A percentile compares a stretch with the other conserved stretches of the same genome.
Evolutionary conservation across 2,113 vertebrate species (phyloP).

Genomic region (Reinhardtius hippoglossoides): DNA sequence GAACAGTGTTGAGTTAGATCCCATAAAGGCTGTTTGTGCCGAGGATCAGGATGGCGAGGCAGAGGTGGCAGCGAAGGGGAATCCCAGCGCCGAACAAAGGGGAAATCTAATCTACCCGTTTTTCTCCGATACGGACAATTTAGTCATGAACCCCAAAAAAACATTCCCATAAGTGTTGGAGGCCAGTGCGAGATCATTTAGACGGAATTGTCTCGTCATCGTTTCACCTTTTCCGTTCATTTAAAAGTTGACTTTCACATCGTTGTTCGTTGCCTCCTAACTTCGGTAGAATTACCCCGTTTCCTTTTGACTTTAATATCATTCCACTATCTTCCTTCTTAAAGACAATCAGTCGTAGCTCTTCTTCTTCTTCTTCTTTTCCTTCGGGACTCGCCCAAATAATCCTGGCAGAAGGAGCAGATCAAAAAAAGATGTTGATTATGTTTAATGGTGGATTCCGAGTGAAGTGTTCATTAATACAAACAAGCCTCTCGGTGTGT

Average conservation of each 20-base stretch:
- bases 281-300: background rate
- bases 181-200: too few relatives aligned
- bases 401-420: conserved; percentile 5
- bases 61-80: conserved; percentile 33
- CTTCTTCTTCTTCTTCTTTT: conserved; percentile 6
- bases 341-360: background rate
- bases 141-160: too few relatives aligned
- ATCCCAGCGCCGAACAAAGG: background rate
- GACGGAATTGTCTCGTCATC: too few relatives aligned
- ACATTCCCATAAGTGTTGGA: too few relatives aligned
- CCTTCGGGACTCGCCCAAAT: background rate
- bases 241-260: too few relatives aligned
- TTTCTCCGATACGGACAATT: background rate
- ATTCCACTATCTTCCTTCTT: background rate
- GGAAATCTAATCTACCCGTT: background rate
- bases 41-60: conserved; percentile 52
- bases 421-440: background rate
- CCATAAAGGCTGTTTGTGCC: conserved; percentile 54
- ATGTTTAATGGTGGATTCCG: conserved; percentile 1
- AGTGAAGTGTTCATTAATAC: conserved; percentile 11
- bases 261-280: too few relatives aligned
- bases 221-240: too few relatives aligned
- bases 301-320: background rate
- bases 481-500: background rate
- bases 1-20: conserved; percentile 57